phyloP scores from a whole-genome alignment of 30 jellyfish, hydroid and myxozoan genomes.

The Hydra vulgaris region DNA sequence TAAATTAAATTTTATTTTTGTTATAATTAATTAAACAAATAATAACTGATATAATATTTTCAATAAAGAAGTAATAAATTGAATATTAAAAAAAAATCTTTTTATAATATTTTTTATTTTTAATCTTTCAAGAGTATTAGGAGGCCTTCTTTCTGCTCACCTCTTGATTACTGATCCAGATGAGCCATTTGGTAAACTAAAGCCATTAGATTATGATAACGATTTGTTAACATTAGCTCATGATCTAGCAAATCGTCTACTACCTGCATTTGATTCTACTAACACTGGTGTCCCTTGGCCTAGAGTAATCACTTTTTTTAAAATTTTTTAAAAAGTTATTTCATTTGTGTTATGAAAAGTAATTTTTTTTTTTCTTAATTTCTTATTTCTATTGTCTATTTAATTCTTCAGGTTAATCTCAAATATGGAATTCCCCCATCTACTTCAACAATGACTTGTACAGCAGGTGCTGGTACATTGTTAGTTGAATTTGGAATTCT shows the following conservation, averaged over 20 bases:
- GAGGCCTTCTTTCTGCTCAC: slow-evolving; percentile 93
- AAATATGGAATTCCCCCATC: slow-evolving; percentile 58
- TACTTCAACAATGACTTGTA: slow-evolving; percentile 60
- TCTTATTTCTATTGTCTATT: not conserved
- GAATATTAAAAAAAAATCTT: too few species aligned
- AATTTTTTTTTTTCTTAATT: not conserved
- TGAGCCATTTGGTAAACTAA: slow-evolving; percentile 55
- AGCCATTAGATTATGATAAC: slow-evolving; percentile 53
- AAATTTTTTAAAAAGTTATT: not conserved
- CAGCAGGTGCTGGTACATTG: slow-evolving; percentile 98
- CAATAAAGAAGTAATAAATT: too few species aligned
- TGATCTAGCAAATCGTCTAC: slow-evolving; percentile 68
- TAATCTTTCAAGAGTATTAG: slow-evolving; percentile 53
- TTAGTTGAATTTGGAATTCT: slow-evolving; percentile 77
- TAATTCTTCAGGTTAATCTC: slow-evolving; percentile 58
- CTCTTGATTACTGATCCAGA: slow-evolving; percentile 53
- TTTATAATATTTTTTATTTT: too few species aligned
- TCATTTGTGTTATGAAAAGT: not conserved
- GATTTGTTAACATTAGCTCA: slow-evolving; percentile 70
- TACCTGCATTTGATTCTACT: slow-evolving; percentile 71
- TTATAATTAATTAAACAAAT: too few species aligned
- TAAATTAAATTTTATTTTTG: too few species aligned
- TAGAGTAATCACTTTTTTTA: slow-evolving; percentile 35
- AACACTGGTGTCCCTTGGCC: slow-evolving; percentile 92
- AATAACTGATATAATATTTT: too few species aligned